Conservation (phyloP, 2,797 vertebrate species). For the Steatocranus sp. region DNA sequence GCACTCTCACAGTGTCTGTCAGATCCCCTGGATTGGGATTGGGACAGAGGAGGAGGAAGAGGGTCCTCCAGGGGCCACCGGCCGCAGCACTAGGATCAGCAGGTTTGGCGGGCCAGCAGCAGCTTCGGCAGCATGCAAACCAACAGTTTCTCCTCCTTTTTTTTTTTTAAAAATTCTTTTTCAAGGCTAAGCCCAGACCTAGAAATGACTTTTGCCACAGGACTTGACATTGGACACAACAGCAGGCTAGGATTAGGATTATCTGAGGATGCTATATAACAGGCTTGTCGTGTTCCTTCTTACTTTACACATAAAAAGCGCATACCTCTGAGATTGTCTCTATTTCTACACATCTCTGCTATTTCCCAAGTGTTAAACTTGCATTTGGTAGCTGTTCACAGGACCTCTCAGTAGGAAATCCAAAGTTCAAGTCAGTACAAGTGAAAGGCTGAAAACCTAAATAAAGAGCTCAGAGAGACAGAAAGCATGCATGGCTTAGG, state of each 20-base stretch:
- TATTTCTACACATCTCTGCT: not conserved
- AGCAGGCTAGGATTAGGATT: slow-evolving; percentile 49
- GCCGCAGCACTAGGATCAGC: slow-evolving; percentile 32
- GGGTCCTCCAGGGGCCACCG: slow-evolving; percentile 34
- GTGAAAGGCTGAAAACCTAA: not conserved
- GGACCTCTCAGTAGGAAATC: not conserved
- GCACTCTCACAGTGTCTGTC: slow-evolving; percentile 57
- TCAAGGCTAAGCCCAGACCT: slow-evolving; percentile 24
- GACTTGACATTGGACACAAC: slow-evolving; percentile 23
- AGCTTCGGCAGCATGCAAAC: not conserved
- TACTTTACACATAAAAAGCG: not conserved
- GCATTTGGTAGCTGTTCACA: not conserved
- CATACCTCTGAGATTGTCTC: not conserved
- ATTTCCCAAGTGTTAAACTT: not conserved
- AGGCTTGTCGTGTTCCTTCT: slow-evolving; percentile 3
- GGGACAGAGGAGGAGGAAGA: slow-evolving; percentile 26
- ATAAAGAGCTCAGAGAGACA: not conserved
- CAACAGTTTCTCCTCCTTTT: slow-evolving; percentile 28
- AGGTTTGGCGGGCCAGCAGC: slow-evolving; percentile 32
- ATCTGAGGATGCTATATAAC: not conserved
- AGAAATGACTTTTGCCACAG: slow-evolving; percentile 20
- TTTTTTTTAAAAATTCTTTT: not conserved
- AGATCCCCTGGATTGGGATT: slow-evolving; percentile 63
- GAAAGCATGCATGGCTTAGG: not conserved
- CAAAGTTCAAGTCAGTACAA: not conserved